Conservation (phyloP, 2,113 vertebrate genomes). For the Pseudopodoces humilis region DNA sequence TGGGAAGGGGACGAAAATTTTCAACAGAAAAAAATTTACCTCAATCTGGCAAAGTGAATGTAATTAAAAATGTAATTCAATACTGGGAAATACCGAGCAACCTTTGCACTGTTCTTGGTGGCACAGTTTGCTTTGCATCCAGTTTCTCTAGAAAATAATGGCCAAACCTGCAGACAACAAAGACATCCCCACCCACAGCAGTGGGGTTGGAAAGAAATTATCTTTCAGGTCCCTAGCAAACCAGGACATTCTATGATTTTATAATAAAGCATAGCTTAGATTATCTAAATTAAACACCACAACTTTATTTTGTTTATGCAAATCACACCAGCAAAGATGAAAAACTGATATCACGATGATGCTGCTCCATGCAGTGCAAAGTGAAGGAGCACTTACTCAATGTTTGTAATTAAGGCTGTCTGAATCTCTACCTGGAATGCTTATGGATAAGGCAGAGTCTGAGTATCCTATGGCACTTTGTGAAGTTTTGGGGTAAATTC, state of each 20-base stretch:
- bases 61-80: not conserved
- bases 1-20: not conserved
- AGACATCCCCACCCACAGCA: not conserved
- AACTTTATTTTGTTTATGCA: not conserved
- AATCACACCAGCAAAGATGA: not conserved
- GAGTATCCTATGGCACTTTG: not conserved
- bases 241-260: not conserved
- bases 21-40: not conserved
- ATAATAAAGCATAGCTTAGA: not conserved
- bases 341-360: not conserved
- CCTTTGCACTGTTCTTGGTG: rapidly evolving
- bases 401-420: not conserved
- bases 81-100: not conserved
- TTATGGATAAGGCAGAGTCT: not conserved
- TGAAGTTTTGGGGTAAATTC: not conserved
- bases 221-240: not conserved
- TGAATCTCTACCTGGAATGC: not conserved
- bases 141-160: not conserved
- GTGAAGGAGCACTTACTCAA: not conserved
- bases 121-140: not conserved
- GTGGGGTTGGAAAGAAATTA: not conserved
- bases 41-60: not conserved
- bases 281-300: not conserved
- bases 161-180: not conserved
- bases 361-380: not conserved